Percentiles rank a stretch among this genome's conserved stretches.
phyloP scores from a whole-genome alignment of 2,888 invertebrate genomes.

The Mactromeris polynyma region DNA sequence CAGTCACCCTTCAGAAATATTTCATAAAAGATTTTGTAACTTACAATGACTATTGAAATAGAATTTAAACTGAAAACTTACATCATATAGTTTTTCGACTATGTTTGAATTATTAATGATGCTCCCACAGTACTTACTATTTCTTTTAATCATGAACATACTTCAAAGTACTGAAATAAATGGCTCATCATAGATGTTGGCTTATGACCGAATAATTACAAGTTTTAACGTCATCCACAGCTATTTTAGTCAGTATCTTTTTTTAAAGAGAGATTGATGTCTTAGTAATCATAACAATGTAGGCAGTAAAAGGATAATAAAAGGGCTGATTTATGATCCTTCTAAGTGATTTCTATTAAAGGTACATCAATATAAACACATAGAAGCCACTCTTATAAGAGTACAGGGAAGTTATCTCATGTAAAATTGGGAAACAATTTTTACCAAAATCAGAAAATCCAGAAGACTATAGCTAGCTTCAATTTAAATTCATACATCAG shows the following conservation, averaged over 20 bases:
- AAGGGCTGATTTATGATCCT: background rate
- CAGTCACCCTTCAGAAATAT: no score
- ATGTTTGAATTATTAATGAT: no score
- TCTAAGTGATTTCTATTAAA: slow-evolving; percentile 8
- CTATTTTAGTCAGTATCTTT: background rate
- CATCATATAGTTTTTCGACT: no score
- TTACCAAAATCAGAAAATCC: background rate
- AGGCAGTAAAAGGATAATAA: background rate
- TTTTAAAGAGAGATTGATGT: background rate
- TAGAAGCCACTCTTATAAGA: background rate
- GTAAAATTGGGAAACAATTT: background rate
- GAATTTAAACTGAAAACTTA: no score
- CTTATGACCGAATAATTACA: background rate
- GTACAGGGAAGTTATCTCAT: background rate
- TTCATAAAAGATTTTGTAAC: no score
- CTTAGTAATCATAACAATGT: background rate
- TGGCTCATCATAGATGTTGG: background rate
- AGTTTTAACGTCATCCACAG: background rate
- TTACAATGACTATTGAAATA: no score
- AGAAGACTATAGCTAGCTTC: background rate
- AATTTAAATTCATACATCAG: background rate
- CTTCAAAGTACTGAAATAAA: background rate
- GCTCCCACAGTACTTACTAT: no score
- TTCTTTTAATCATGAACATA: background rate
- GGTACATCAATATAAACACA: background rate